Conservation (phyloP, 2,888 invertebrate genomes). For the Tyria jacobaeae region DNA sequence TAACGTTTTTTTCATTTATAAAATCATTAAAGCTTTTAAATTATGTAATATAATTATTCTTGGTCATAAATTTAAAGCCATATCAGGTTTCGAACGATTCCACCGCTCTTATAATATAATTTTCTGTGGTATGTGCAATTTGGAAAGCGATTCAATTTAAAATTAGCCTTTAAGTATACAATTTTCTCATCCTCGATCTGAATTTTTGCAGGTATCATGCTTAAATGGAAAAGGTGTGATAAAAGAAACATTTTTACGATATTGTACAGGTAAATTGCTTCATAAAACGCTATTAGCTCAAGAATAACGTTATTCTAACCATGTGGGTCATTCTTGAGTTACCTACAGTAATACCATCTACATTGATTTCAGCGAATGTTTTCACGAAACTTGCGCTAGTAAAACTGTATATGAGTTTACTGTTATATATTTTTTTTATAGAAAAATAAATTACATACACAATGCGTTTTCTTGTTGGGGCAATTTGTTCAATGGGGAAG, state of each 20-base stretch:
- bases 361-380: constrained; percentile 29
- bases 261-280: constrained; percentile 75
- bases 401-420: neutral
- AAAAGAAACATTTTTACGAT: constrained; percentile 79
- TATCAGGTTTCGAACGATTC: neutral
- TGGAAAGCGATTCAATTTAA: constrained; percentile 15
- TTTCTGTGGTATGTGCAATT: constrained; percentile 14
- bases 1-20: neutral
- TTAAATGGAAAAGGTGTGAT: constrained; percentile 71
- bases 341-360: constrained; percentile 35
- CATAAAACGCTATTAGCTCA: constrained; percentile 80
- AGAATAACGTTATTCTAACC: constrained; percentile 64
- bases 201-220: constrained; percentile 68
- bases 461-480: no score
- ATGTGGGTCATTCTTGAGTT: constrained; percentile 45
- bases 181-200: constrained; percentile 48
- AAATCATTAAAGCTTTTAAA: neutral
- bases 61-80: neutral
- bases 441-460: no score
- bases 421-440: neutral
- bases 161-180: constrained; percentile 32
- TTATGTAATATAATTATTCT: neutral
- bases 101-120: neutral
- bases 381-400: constrained; percentile 2
- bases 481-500: no score